Conservation (phyloP, 1,140 invertebrate genomes). For the Oscheius sp. region DNA sequence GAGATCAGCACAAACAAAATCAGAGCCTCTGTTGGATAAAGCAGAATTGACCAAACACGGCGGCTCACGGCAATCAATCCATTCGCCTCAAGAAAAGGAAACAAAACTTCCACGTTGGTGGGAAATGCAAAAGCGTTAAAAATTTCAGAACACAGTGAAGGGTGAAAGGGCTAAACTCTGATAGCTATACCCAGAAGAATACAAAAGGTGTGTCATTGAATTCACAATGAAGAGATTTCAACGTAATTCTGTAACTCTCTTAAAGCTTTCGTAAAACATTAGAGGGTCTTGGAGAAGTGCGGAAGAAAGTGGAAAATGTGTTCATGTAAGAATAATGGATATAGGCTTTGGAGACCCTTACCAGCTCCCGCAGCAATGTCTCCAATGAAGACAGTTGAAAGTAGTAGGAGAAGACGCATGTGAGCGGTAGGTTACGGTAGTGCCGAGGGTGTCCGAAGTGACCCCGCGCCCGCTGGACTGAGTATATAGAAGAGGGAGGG, state of each 20-base stretch:
- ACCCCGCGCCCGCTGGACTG: conserved; percentile 9
- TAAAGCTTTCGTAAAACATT: too few relatives aligned
- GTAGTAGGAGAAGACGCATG: neutral
- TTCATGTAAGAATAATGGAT: neutral
- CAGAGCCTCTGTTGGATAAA: conserved; percentile 3
- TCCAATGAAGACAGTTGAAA: neutral
- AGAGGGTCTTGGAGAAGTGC: neutral
- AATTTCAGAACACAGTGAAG: neutral
- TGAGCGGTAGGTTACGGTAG: neutral
- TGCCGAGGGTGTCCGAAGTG: conserved; percentile 1
- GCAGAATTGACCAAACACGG: neutral
- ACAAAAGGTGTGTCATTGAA: too few relatives aligned
- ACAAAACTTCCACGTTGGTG: neutral
- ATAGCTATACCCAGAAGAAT: too few relatives aligned
- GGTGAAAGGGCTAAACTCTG: too few relatives aligned
- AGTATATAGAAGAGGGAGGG: conserved; percentile 8
- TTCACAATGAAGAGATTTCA: too few relatives aligned
- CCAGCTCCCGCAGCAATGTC: neutral
- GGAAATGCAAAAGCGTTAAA: neutral
- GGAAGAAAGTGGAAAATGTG: neutral
- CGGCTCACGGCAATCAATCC: neutral
- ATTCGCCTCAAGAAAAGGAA: neutral
- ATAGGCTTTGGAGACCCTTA: neutral
- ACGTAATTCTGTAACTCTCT: too few relatives aligned
- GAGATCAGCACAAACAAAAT: conserved; percentile 5